phyloP scores from a whole-genome alignment of 1,140 invertebrate genomes.

The Drosophila takahashii region DNA sequence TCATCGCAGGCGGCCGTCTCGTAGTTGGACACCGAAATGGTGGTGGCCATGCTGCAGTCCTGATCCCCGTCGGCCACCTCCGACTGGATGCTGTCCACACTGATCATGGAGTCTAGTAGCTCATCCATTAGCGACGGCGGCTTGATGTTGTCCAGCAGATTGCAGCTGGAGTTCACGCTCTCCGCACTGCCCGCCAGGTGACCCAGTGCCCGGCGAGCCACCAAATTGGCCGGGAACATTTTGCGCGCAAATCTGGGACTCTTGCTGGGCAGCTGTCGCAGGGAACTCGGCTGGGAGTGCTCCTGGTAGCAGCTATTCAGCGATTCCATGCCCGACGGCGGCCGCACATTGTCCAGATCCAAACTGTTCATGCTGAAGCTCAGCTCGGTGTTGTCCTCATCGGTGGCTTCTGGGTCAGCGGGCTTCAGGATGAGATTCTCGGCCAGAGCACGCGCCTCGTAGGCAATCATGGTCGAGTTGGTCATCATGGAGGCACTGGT shows the following conservation, averaged over 20 bases:
- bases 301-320: conserved; percentile 74
- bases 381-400: conserved; percentile 84
- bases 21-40: conserved; percentile 80
- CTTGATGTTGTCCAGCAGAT: conserved; percentile 90
- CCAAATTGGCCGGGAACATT: conserved; percentile 87
- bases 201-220: conserved; percentile 89
- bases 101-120: conserved; percentile 92
- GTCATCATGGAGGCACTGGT: conserved; percentile 85
- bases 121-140: conserved; percentile 93
- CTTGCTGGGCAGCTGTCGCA: conserved; percentile 72
- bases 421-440: conserved; percentile 86
- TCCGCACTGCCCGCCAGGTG: conserved; percentile 80
- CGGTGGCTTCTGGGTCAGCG: neutral
- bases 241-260: conserved; percentile 86
- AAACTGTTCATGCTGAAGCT: conserved; percentile 87
- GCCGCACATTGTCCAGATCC: conserved; percentile 91
- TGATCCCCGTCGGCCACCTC: conserved; percentile 88
- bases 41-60: conserved; percentile 73
- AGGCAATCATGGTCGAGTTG: conserved; percentile 89
- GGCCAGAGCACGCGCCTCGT: conserved; percentile 90
- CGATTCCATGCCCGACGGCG: conserved; percentile 90
- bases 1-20: conserved; percentile 86
- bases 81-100: conserved; percentile 92
- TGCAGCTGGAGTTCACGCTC: conserved; percentile 86
- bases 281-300: conserved; percentile 67